Evolutionary conservation across 1,140 invertebrate species (phyloP), one percentile per base, ranked within the genome.

Genomic region (Antheraea mylitta): DNA sequence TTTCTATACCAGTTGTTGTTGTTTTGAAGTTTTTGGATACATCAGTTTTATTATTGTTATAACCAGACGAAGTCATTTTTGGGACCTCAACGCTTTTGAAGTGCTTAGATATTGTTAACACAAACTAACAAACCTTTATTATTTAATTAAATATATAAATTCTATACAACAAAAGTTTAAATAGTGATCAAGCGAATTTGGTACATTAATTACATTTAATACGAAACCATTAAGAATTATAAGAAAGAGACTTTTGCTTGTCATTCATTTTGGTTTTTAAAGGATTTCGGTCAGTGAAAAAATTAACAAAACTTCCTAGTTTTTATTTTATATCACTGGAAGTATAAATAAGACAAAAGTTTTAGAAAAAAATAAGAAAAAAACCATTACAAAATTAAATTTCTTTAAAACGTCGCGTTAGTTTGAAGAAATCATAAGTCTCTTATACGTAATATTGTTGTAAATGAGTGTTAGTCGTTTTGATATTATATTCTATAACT

Each of bases 371-470:
- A 53, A 11, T 13, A 16, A n/a, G 11, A 53, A 16, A 16, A 42
- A 9, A 42, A 7, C 38, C 7, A 42, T 42, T 42, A 42, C 38
- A 42, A 42, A 11, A 42, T 42, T 18, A 36, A 53, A 30, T 37
- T 19, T 58, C 16, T 30, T 7, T 59, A 59, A 19, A 59, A 13
- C 22, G 22, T 22, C 18, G 7, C 18, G 65, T 66, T 37, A 11
- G 22, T 30, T 2, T 30, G 22, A 64, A 18, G 42, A 61, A 30
- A 9, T 10, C 10, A 48, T 38, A 66, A 66, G 64, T 63, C 59
- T 63, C 61, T 68, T 60, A 68, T 68, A 68, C 67, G 67, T 68
- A 68, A 68, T 30, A 48, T n/a, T 64, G 61, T 68, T 68, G 58
- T 63, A 68, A 42, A 61, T 67, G 58, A 8, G 42, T 67, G 66